A percentile compares a stretch with the other conserved stretches of the same genome.
Conservation (phyloP, 2,888 invertebrate genomes). For the Brachylomia viminalis region DNA sequence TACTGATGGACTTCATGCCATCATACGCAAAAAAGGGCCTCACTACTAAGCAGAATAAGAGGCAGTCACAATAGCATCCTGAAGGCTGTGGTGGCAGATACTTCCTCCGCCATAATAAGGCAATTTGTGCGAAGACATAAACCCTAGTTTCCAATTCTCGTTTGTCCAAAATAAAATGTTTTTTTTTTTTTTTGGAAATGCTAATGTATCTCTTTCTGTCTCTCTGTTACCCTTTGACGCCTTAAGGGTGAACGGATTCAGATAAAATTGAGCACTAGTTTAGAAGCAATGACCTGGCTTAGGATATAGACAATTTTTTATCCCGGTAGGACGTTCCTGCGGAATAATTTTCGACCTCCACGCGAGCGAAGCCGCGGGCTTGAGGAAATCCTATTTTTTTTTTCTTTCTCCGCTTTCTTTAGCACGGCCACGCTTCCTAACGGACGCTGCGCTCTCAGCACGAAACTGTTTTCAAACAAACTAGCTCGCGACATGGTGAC, state of each 20-base stretch:
- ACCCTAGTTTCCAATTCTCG: too few relatives aligned
- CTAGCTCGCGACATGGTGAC: conserved; percentile 45
- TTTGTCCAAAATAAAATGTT: too few relatives aligned
- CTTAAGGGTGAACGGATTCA: neutral
- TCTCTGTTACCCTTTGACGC: neutral
- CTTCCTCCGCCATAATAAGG: too few relatives aligned
- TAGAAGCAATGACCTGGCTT: neutral
- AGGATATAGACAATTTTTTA: neutral
- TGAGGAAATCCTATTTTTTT: neutral
- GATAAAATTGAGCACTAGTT: neutral
- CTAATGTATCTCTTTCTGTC: neutral
- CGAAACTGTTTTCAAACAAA: conserved; percentile 33
- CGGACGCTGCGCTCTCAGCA: conserved; percentile 11
- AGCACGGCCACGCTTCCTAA: neutral
- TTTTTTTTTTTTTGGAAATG: too few relatives aligned
- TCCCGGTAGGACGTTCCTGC: too few relatives aligned
- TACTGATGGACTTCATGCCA: too few relatives aligned
- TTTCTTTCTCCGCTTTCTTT: conserved; percentile 11
- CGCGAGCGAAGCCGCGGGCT: neutral
- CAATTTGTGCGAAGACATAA: too few relatives aligned
- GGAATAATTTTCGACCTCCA: neutral
- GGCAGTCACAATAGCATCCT: too few relatives aligned
- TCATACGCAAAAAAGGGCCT: too few relatives aligned
- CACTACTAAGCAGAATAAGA: too few relatives aligned
- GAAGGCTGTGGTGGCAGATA: too few relatives aligned